Evolutionary conservation across 2,113 vertebrate genomes (phyloP).

Genomic region (Zootoca vivipara): DNA sequence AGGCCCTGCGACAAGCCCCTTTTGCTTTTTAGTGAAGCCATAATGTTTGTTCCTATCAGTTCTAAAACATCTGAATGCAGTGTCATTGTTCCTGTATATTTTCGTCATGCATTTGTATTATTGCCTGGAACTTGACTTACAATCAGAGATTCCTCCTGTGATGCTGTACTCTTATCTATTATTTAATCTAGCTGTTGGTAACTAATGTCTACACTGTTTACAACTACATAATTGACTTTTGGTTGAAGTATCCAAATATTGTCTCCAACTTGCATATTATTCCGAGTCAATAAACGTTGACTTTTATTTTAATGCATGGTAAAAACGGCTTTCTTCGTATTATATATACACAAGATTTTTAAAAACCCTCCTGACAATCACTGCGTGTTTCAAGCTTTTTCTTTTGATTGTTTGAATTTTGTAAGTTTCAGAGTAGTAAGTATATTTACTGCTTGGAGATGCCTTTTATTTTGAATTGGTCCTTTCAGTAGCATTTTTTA

Average conservation of each 20-base stretch:
- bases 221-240: background rate
- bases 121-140: background rate
- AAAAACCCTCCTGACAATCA: background rate
- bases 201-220: background rate
- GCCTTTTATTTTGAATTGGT: background rate
- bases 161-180: background rate
- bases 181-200: background rate
- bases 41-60: background rate
- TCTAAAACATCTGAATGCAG: background rate
- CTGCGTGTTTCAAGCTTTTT: background rate
- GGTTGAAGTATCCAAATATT: background rate
- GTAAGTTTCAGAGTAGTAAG: background rate
- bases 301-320: background rate
- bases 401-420: background rate
- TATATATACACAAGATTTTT: background rate
- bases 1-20: background rate
- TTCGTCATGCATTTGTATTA: background rate
- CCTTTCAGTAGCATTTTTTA: background rate
- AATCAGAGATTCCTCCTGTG: background rate
- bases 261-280: background rate
- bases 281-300: background rate
- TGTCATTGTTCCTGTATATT: background rate
- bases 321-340: background rate
- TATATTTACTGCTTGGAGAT: background rate
- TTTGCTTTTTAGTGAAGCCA: background rate